Evolutionary conservation across 2,797 vertebrate species (phyloP), one percentile per base, ranked within the genome.

Genomic region (Sebastes elongatus): DNA sequence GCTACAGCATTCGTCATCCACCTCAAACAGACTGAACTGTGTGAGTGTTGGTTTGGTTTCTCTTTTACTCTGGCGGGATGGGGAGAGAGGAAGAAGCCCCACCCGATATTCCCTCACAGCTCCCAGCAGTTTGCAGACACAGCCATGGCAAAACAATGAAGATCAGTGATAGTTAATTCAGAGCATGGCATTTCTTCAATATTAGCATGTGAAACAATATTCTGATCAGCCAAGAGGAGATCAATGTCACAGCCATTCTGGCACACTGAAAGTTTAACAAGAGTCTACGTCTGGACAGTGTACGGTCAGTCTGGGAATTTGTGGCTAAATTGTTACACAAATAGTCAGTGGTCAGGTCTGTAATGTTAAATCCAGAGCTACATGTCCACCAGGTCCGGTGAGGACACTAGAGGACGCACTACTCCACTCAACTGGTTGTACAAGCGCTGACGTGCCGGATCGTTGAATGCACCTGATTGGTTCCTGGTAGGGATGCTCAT

Each of bases 41-140:
- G 56, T 10, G 49, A 65, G 64, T 52, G 52, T 59, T 88, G 73
- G 27, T 82, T 65, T 72, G 63, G 62, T 78, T 84, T 78, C 62
- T 73, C 35, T 72, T 72, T 69, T 49, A 49, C 55, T 82, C 60
- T 56, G 66, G 46, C 23, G n/a, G 57, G 25, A 27, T 35, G 33
- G 28, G 69, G 67, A 59, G 13, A 61, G 63, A 81, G 16, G 68
- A 32, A 76, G 86, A 53, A 78, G 89, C 92, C 93, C 88, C 92
- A 92, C 92, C 92, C 92, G n/a, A 78, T 78, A 68, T 77, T 80
- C 64, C 76, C 73, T 62, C 65, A 55, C 8, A 55, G 68, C 71
- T 83, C 69, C n/a, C 46, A 82, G 75, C 71, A 33, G 63, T 88
- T 81, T 87, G 71, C 68, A 84, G 59, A 63, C 62, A 0, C 22